Evolutionary conservation across 1,140 invertebrate genomes (phyloP), one percentile per base, ranked within the genome.

Genomic region (Bicyclus anynana): DNA sequence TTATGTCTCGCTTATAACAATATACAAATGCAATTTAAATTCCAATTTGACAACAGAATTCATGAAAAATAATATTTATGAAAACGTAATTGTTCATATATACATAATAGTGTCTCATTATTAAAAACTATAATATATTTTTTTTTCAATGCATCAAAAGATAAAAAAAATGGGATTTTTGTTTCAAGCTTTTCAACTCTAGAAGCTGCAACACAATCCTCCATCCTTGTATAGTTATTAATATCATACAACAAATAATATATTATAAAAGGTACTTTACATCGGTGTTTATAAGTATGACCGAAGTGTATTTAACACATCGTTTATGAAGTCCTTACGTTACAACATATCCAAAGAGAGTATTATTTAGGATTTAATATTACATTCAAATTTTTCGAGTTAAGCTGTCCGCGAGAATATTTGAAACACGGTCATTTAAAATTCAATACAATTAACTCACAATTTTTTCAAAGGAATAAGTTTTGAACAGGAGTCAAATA

Each of bases 1-100:
- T 51, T 53, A 64, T 70, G 66, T 65, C 65, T 73, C 74, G 77
- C 62, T 65, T 68, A 74, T 72, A 80, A 87, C 69, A 78, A 78
- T 78, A 75, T 80, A 81, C 70, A 66, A 83, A 73, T 63, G 74
- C 67, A 67, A 69, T 75, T 77, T 68, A 69, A 80, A 70, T 57
- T 67, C 72, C 59, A 68, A 73, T 72, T 72, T 62, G 70, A 77
- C 62, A 74, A 78, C 67, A 74, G 65, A 73, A 68, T 69, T 63
- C 66, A 63, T 61, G 61, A 64, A 66, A 57, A 63, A 66, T 51
- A 56, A 65, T 60, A 48, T 65, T 69, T 57, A 60, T 73, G 70
- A 69, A 74, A 77, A 65, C 38, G 67, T 56, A 64, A 73, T 69
- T 66, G 66, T 80, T 80, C 77, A 72, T 86, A 86, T 86, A 84